Percentiles rank a stretch among this genome's conserved stretches.
Evolutionary conservation across 2,888 invertebrate genomes (phyloP).

Genomic region (Rhagophthalmus giganteus): DNA sequence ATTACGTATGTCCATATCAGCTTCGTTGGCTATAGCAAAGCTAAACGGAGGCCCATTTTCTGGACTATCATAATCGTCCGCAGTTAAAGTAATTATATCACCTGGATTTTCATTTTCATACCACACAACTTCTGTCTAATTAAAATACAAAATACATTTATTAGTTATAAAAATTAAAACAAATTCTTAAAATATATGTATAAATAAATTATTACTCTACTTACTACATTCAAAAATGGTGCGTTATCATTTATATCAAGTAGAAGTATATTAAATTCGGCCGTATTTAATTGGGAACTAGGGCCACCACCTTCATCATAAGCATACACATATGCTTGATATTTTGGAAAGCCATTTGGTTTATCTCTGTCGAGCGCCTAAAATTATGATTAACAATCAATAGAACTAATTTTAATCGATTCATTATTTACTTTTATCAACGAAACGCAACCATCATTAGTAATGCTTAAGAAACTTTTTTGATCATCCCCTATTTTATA

Average conservation of each 20-base stretch:
- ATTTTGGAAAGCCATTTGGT: constrained; percentile 80
- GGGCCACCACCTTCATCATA: constrained; percentile 73
- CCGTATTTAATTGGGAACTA: constrained; percentile 66
- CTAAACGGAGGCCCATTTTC: constrained; percentile 87
- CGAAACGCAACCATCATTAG: constrained; percentile 74
- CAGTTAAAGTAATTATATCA: constrained; percentile 65
- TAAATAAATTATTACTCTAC: constrained; percentile 40
- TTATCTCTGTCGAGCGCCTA: constrained; percentile 85
- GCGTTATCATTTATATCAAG: constrained; percentile 94
- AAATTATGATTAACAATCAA: constrained; percentile 37
- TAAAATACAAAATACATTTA: constrained; percentile 21
- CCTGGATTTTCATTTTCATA: constrained; percentile 75
- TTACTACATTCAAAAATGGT: constrained; percentile 78
- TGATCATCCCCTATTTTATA: constrained; percentile 77
- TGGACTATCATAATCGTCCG: constrained; percentile 79
- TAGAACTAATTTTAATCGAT: too few species aligned
- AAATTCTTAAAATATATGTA: neutral
- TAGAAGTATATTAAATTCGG: constrained; percentile 67
- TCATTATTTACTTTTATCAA: constrained; percentile 64
- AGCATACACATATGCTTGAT: constrained; percentile 76
- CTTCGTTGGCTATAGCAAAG: constrained; percentile 68
- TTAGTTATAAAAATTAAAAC: neutral
- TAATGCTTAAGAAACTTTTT: constrained; percentile 70
- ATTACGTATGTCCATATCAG: constrained; percentile 67
- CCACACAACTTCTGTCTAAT: constrained; percentile 77